Conservation (phyloP, 2,113 vertebrate species). For the Chrysochloris asiatica region DNA sequence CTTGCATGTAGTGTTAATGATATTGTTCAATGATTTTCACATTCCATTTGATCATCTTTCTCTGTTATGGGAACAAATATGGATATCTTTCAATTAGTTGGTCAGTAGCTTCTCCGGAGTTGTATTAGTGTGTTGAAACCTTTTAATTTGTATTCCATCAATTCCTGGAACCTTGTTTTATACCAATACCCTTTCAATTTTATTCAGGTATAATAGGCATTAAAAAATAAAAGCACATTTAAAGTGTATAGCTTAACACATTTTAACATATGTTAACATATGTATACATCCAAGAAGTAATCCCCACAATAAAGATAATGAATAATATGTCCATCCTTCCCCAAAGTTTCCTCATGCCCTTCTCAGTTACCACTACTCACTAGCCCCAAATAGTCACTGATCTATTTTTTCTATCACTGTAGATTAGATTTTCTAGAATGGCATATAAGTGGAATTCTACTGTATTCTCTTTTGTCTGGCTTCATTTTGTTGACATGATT, state of each 20-base stretch:
- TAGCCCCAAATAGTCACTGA: not conserved
- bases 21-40: too few relatives aligned
- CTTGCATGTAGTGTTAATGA: too few relatives aligned
- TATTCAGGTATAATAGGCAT: not conserved
- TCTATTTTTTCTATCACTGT: not conserved
- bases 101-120: too few relatives aligned
- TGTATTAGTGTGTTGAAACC: too few relatives aligned
- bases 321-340: not conserved
- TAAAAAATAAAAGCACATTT: not conserved
- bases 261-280: not conserved
- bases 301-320: not conserved
- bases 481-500: not conserved
- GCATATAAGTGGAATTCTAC: not conserved
- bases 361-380: not conserved
- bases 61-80: too few relatives aligned
- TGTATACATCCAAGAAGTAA: not conserved
- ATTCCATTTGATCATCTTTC: too few relatives aligned
- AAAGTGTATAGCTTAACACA: not conserved
- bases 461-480: not conserved
- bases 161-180: too few relatives aligned
- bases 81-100: too few relatives aligned
- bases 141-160: too few relatives aligned
- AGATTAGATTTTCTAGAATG: not conserved
- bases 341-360: fast-evolving
- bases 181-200: too few relatives aligned